Evolutionary conservation across 1,140 invertebrate species (phyloP).

Genomic region (Polypedilum vanderplanki): DNA sequence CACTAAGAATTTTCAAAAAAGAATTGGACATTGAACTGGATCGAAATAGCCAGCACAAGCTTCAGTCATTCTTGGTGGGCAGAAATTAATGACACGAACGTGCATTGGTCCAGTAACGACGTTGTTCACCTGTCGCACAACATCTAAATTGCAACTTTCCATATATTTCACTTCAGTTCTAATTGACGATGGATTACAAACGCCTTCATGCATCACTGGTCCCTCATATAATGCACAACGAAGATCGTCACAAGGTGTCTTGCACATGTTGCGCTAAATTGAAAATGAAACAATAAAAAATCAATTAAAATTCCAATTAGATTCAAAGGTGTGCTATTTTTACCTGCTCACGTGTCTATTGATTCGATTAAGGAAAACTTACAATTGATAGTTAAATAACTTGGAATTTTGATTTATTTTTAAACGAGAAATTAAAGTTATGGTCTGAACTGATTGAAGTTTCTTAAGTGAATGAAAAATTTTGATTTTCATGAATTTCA

Average conservation of each 20-base stretch:
- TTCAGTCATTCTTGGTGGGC: neutral
- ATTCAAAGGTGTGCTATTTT: neutral
- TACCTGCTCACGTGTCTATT: neutral
- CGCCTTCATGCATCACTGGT: neutral
- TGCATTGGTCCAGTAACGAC: neutral
- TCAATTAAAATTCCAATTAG: neutral
- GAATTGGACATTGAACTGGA: neutral
- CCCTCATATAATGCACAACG: neutral
- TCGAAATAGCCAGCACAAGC: neutral
- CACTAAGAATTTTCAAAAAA: neutral
- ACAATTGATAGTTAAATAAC: neutral
- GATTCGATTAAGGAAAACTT: neutral
- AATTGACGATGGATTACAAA: conserved; percentile 19
- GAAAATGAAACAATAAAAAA: neutral
- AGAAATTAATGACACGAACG: neutral
- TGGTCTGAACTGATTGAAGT: neutral
- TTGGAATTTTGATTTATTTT: neutral
- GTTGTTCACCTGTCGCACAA: neutral
- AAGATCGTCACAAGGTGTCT: neutral
- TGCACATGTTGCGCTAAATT: neutral
- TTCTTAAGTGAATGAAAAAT: neutral
- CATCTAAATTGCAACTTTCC: neutral
- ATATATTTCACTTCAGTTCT: neutral
- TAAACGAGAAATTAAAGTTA: neutral
- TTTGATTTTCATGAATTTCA: neutral